Evolutionary conservation across 2,797 vertebrate genomes (phyloP).

Genomic region (Euphonia xanthogaster): DNA sequence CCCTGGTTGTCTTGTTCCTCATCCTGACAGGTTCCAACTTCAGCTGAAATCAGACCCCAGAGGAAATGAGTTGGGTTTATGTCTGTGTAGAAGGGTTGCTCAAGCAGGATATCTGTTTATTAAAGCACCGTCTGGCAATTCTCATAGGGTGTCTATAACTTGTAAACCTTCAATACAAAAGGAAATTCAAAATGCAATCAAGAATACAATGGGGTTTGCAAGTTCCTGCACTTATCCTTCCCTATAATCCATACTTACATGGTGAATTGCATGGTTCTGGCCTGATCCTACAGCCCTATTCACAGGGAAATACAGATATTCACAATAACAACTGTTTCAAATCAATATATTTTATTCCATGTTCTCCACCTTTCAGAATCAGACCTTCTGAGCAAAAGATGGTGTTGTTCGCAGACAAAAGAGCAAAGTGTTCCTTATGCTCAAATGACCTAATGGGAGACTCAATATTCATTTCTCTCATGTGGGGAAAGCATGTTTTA

Average conservation of each 20-base stretch:
- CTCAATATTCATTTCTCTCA: background rate
- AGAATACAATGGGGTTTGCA: background rate
- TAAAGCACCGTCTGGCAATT: conserved; percentile 9
- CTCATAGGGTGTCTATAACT: background rate
- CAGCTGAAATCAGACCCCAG: conserved; percentile 9
- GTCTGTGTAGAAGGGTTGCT: background rate
- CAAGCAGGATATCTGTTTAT: background rate
- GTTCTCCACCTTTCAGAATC: background rate
- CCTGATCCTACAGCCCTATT: background rate
- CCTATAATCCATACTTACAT: background rate
- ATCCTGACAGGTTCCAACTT: background rate
- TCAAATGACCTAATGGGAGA: background rate
- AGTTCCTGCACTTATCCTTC: background rate
- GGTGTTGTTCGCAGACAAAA: background rate
- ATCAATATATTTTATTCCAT: background rate
- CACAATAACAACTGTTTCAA: background rate
- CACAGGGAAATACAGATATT: background rate
- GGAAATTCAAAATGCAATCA: background rate
- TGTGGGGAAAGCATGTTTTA: background rate
- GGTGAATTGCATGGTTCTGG: background rate
- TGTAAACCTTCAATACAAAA: conserved; percentile 5
- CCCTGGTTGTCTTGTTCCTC: background rate
- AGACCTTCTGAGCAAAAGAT: background rate
- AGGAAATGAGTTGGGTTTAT: conserved; percentile 19
- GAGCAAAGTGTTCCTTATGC: background rate